Conservation (phyloP, 1,140 invertebrate species). For the Drosophila subobscura region DNA sequence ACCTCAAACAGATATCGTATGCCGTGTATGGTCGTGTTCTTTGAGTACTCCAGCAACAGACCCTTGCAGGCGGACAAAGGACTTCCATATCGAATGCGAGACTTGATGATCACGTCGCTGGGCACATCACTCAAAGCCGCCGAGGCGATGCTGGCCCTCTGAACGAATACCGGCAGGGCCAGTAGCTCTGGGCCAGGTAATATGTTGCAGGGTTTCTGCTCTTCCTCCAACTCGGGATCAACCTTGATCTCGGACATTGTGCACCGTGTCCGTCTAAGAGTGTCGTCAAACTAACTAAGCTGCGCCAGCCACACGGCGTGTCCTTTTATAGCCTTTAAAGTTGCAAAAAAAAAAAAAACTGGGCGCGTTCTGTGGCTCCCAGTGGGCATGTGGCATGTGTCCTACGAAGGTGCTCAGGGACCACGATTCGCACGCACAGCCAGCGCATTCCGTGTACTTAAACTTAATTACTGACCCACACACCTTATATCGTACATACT, state of each 20-base stretch:
- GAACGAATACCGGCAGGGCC: constrained; percentile 41
- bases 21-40: constrained; percentile 83
- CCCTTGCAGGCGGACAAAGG: constrained; percentile 74
- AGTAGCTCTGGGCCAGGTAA: constrained; percentile 62
- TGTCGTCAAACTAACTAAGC: constrained; percentile 24
- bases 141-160: constrained; percentile 66
- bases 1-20: constrained; percentile 83
- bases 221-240: constrained; percentile 2
- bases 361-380: constrained; percentile 33
- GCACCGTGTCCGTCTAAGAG: constrained; percentile 6
- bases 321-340: constrained; percentile 41
- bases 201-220: constrained; percentile 47
- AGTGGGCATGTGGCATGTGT: constrained; percentile 5
- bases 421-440: constrained; percentile 39
- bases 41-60: constrained; percentile 81
- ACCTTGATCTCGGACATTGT: constrained; percentile 52
- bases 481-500: not conserved
- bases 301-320: constrained; percentile 2
- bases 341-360: constrained; percentile 16
- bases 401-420: constrained; percentile 19
- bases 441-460: constrained; percentile 36
- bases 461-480: constrained; percentile 41
- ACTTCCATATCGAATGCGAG: constrained; percentile 74
- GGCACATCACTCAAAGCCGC: constrained; percentile 73
- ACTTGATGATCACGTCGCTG: constrained; percentile 79